Base-by-base conservation (phyloP, 1,140 invertebrate species). In the Drosophila kanapiae region DNA sequence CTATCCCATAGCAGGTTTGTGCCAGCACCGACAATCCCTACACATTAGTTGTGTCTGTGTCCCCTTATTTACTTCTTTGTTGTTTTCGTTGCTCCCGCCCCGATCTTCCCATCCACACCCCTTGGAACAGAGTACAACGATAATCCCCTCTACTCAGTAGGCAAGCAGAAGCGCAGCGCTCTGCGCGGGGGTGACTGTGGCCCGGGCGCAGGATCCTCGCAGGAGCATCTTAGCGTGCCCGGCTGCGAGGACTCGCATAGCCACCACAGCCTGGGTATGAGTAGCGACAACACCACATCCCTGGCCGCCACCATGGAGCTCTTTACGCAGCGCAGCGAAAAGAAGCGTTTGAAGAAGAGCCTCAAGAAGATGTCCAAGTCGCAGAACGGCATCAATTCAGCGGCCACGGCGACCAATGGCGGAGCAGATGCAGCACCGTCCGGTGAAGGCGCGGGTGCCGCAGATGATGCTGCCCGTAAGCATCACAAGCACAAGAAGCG, bases 1-100 rank as follows among this genome's bases (percentile, higher is more conserved):
- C 88, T 98, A 98, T 94, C 98, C 98, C 51, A 95, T 96, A 82
- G 96, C 96, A 81, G 96, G 96, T 96, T 83, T 92, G 45, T 71
- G 16, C 48, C 18, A n/a, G 33, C 4, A 37, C 31, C 42, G 23
- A 23, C 23, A 23, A 23, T 23, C 23, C 23, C 23, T 23, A 23
- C 23, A 23, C 23, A 62, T 63, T 62, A 59, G 23, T 63, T 27
- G 57, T 54, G 57, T 62, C 61, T 31, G 53, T 58, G 49, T 18
- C 51, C 58, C 79, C 69, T 83, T 83, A 90, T 88, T 88, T 88
- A 88, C 58, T 61, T 47, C 70, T 82, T 72, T 80, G 62, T 86
- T 88, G 63, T 82, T 85, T 75, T 82, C 60, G 70, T 84, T 90
- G 68, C 45, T 48, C 61, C 75, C 42, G 42, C 49, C 4, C 63